Base-by-base conservation (phyloP, 2,888 invertebrate genomes). In the Drosophila colorata region DNA sequence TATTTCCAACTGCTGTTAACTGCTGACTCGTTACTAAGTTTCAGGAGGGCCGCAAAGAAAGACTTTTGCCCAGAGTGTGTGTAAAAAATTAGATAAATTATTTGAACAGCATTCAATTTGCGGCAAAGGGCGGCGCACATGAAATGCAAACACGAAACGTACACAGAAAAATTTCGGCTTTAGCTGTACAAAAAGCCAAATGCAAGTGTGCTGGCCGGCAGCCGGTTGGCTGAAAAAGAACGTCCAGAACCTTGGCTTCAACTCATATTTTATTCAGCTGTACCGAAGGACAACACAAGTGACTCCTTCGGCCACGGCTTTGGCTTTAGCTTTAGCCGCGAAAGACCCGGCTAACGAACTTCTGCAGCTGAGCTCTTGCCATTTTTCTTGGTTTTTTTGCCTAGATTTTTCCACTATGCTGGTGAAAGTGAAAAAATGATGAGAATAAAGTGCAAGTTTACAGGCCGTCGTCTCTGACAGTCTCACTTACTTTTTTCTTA, bases 51-150 rank as follows among this genome's bases (percentile, higher is more conserved):
- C n/a, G 8, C 1, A 44, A 20, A 8, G 5, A 6, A 46, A 37
- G n/a, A 53, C 51, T 52, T 8, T 23, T 38, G 43, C n/a, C 13
- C 25, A 38, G 51, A 49, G 56, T 18, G 61, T n/a, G 11, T 33
- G 18, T 37, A 71, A 74, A 72, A 78, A 82, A 69, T 69, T 60
- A 66, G 65, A 79, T 82, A 79, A 79, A 82, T 79, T 82, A 82
- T 82, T 79, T 79, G 76, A 75, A 47, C 63, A 78, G 71, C 83
- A 79, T 79, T 79, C 78, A 79, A 82, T 82, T 79, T 79, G 80
- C 23, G 82, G 76, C 71, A 55, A 65, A 47, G 46, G 41, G 23
- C 57, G 51, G 28, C 40, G 55, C 48, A 74, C 78, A 73, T 80
- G 68, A 71, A 82, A 79, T 78, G 79, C 75, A 67, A 71, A 82